phyloP scores from a whole-genome alignment of 2,113 vertebrate genomes.

The Odocoileus hemionus region DNA sequence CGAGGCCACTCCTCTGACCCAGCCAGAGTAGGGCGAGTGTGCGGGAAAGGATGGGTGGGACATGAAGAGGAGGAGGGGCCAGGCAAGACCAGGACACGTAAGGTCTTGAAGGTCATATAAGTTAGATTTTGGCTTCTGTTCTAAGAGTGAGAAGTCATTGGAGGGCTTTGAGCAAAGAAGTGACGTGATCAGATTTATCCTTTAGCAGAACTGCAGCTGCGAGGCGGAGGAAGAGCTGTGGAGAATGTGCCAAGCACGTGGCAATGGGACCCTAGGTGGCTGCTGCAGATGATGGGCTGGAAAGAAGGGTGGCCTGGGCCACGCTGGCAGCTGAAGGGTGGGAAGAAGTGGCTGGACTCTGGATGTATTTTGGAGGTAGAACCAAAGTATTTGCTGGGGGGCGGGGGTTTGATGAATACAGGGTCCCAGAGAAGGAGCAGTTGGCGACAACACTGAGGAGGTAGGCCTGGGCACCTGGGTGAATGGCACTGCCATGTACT shows the following conservation, averaged over 20 bases:
- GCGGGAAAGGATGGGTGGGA: neutral
- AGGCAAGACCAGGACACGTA: neutral
- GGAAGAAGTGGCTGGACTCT: neutral
- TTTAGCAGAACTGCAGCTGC: neutral
- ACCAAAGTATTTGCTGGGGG: neutral
- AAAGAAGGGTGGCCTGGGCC: neutral
- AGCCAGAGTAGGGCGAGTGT: neutral
- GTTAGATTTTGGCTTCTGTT: conserved; percentile 1
- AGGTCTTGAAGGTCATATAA: neutral
- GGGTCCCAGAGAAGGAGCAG: neutral
- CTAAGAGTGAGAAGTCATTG: neutral
- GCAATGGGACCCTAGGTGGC: neutral
- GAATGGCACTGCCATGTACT: neutral
- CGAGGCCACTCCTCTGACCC: neutral
- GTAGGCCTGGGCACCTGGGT: neutral
- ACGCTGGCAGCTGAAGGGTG: neutral
- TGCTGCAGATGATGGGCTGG: neutral
- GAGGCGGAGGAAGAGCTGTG: neutral
- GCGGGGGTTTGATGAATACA: neutral
- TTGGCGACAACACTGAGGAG: neutral
- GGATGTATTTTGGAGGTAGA: neutral
- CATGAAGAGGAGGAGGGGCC: neutral
- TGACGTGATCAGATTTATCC: neutral
- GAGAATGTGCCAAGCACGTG: neutral
- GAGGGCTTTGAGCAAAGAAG: neutral